These are phyloP conservation scores for Archegozetes longisetosus DNA, from an alignment of 1,140 invertebrate genomes.

Conservation along the genomic window DNA sequence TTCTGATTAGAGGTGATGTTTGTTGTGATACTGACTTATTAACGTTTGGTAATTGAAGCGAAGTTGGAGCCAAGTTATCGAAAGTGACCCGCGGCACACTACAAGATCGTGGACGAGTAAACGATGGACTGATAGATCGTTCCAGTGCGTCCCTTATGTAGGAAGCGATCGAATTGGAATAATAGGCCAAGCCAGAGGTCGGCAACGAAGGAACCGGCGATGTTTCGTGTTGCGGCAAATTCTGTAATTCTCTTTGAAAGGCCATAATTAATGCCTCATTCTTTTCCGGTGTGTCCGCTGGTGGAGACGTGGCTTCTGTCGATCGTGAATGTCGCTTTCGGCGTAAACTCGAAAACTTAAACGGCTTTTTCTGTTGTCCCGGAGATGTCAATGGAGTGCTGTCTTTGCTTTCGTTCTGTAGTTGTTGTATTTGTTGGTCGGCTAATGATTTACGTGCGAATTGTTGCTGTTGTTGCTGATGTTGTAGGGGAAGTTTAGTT, in stretches of 20 bases:
- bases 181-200: neutral
- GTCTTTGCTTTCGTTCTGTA: no score
- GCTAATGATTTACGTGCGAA: neutral
- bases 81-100: conserved; percentile 37
- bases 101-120: conserved; percentile 31
- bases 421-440: conserved; percentile 20
- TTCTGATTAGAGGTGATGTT: neutral
- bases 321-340: conserved; percentile 24
- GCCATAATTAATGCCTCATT: conserved; percentile 35
- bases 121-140: neutral
- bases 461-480: neutral
- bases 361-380: conserved; percentile 21
- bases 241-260: conserved; percentile 38
- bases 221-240: conserved; percentile 33
- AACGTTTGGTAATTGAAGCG: conserved; percentile 26
- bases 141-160: conserved; percentile 13
- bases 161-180: neutral
- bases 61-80: conserved; percentile 27
- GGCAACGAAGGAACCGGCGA: neutral
- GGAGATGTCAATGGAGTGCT: no score
- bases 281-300: neutral
- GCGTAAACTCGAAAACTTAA: conserved; percentile 24
- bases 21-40: neutral
- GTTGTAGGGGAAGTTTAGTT: neutral
- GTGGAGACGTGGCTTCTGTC: conserved; percentile 18